A percentile compares a stretch with the other conserved stretches of the same genome.
These are phyloP conservation scores for Rhea pennata DNA, from an alignment of 2,113 vertebrate genomes.

Conservation along the genomic window DNA sequence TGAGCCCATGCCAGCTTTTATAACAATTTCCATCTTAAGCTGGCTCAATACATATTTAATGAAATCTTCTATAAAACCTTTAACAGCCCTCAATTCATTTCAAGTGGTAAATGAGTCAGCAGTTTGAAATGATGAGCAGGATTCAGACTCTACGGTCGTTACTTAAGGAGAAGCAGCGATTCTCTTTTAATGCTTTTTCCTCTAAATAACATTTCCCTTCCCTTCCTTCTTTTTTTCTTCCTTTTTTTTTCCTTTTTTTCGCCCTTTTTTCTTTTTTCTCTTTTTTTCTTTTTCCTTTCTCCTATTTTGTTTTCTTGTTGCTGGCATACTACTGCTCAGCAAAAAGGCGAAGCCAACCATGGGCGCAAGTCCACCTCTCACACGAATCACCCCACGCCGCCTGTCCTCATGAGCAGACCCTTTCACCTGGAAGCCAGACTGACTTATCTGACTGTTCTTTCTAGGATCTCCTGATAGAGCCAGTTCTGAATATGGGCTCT, in stretches of 20 bases:
- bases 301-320: not conserved
- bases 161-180: constrained; percentile 70
- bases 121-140: constrained; percentile 74
- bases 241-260: not conserved
- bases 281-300: not conserved
- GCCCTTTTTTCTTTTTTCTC: not conserved
- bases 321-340: not conserved
- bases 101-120: constrained; percentile 82
- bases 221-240: too few relatives aligned
- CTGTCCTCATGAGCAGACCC: not conserved
- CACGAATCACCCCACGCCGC: accelerated
- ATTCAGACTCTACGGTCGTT: constrained; percentile 58
- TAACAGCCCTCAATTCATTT: constrained; percentile 83
- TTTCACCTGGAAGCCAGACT: not conserved
- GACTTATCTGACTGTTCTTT: not conserved
- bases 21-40: constrained; percentile 84
- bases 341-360: not conserved
- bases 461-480: not conserved
- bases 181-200: constrained; percentile 57
- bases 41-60: constrained; percentile 83
- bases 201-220: constrained; percentile 47
- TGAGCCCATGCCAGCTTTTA: constrained; percentile 80
- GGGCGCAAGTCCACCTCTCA: too few relatives aligned
- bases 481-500: not conserved
- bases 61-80: constrained; percentile 84